Conservation (phyloP, 2,888 invertebrate species). For the Cantharis flavilabris region DNA sequence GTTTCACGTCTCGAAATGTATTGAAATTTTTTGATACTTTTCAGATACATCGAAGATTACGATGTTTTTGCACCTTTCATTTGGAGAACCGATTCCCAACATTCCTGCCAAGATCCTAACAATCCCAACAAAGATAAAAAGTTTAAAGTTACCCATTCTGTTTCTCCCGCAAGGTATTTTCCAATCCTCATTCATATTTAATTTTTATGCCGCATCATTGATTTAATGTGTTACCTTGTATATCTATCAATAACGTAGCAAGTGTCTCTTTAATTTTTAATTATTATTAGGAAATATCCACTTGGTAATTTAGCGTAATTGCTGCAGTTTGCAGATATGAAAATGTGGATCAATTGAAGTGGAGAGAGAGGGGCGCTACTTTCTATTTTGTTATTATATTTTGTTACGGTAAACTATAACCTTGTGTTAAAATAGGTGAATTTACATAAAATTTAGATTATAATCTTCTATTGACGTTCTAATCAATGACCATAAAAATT, state of each 20-base stretch:
- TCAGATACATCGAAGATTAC: constrained; percentile 14
- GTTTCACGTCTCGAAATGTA: background rate
- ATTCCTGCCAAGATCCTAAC: background rate
- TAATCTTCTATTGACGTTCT: background rate
- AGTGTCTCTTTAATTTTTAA: background rate
- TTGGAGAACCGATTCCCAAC: constrained; percentile 12
- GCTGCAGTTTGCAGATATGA: background rate
- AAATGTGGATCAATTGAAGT: background rate
- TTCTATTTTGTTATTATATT: background rate
- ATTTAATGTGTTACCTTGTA: background rate
- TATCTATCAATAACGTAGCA: background rate
- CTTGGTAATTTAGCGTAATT: background rate
- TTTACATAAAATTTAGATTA: background rate
- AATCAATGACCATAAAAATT: background rate
- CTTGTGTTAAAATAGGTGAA: background rate
- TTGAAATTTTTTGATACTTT: background rate
- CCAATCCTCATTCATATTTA: background rate
- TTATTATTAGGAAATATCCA: background rate
- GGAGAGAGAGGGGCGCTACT: background rate
- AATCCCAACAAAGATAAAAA: background rate
- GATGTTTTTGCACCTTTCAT: constrained; percentile 15
- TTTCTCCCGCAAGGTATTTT: constrained; percentile 6
- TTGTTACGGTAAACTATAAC: background rate
- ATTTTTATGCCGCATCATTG: background rate
- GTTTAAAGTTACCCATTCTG: constrained; percentile 3